Base-by-base conservation (phyloP, 2,113 vertebrate genomes). In the Corythaeola cristata region DNA sequence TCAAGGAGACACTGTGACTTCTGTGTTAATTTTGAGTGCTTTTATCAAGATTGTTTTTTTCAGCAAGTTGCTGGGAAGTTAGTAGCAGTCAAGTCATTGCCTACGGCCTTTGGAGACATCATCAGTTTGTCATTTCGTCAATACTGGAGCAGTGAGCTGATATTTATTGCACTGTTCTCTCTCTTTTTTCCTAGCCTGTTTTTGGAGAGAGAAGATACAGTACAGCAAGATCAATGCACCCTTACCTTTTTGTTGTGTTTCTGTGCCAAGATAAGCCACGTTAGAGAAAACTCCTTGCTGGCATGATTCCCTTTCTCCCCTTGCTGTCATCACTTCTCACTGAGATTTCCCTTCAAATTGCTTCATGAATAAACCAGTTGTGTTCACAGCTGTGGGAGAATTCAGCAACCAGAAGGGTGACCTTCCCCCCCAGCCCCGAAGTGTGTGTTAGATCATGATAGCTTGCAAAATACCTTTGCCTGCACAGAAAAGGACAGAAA, bases 351-450 rank as follows among this genome's bases (percentile, higher is more conserved):
- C 69, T 68, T 75, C 37, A 41, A 8, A 68, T 56, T 1, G 3
- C 37, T 90, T 90, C 28, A 67, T 92, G 88, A 95, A 89, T 88
- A 90, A 92, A 47, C 27, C 58, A 88, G 84, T 90, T 96, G 92
- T 87, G 69, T 58, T 95, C 44, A 78, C 86, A 88, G 79, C 47
- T 94, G 41, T 44, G 69, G 55, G 83, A 77, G 49, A 69, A 30
- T 89, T 95, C 58, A 82, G 49, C 50, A 52, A 64, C 55, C 80
- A 71, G 39, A 85, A 32, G 68, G 23, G n/a, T 82, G 47, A 62
- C 50, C 24, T 82, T 12, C 37, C 41, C 12, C 18, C 5, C 23
- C 21, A 8, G 11, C 35, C 68, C 24, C 22, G 14, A 63, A 77
- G 71, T 63, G 45, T 33, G 27, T 33, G 45, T 60, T 49, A 44